These are phyloP conservation scores for Dissostichus mawsoni DNA, from an alignment of 2,113 vertebrate species.

Conservation along the genomic window DNA sequence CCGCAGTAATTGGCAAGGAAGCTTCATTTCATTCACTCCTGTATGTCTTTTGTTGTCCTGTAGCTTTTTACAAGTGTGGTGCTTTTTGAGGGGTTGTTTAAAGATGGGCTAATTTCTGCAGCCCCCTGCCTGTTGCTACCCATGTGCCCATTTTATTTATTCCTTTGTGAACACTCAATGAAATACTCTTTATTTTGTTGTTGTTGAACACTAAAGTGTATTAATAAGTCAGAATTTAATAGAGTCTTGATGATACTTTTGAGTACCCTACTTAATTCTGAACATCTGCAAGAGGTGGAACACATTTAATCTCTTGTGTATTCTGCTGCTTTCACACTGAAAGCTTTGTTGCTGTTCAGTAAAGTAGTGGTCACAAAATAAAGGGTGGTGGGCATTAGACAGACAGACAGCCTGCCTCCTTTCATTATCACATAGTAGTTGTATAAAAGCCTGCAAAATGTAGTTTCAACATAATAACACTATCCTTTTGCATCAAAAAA, in stretches of 20 bases:
- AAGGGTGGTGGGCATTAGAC: conserved; percentile 53
- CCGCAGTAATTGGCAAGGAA: conserved; percentile 90
- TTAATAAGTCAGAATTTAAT: conserved; percentile 50
- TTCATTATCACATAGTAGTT: conserved; percentile 69
- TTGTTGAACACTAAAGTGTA: not conserved
- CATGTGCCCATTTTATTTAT: conserved; percentile 33
- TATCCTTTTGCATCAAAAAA: conserved; percentile 68
- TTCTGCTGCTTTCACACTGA: conserved; percentile 68
- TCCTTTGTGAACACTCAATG: conserved; percentile 85
- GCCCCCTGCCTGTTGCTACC: conserved; percentile 64
- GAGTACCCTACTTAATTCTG: conserved; percentile 34
- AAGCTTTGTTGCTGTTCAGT: conserved; percentile 76
- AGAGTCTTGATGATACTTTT: conserved; percentile 42
- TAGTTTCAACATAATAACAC: conserved; percentile 71
- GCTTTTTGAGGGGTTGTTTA: conserved; percentile 90
- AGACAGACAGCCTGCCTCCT: conserved; percentile 60
- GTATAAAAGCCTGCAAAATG: conserved; percentile 67
- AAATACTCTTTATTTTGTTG: conserved; percentile 75
- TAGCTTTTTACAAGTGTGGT: conserved; percentile 89
- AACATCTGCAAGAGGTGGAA: conserved; percentile 49
- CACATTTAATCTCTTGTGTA: conserved; percentile 74
- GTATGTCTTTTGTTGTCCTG: conserved; percentile 88
- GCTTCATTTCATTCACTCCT: conserved; percentile 90
- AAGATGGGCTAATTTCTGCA: conserved; percentile 88
- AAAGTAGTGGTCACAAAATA: conserved; percentile 64